These are phyloP conservation scores for Pherbina coryleti DNA, from an alignment of 2,888 invertebrate genomes.

Conservation along the genomic window DNA sequence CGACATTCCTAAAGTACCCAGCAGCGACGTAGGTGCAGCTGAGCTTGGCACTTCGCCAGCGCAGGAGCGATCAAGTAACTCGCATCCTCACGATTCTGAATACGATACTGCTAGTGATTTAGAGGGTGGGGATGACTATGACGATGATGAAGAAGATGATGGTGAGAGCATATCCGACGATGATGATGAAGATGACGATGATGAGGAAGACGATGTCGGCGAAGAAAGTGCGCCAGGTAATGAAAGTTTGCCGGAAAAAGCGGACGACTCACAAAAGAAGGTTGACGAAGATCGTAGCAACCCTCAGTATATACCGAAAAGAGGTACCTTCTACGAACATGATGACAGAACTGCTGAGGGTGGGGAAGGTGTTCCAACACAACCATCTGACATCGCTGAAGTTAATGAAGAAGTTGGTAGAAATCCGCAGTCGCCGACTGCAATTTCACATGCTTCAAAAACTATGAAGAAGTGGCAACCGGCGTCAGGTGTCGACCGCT, in stretches of 20 bases:
- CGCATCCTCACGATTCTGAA: conserved; percentile 69
- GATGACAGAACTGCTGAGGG: conserved; percentile 83
- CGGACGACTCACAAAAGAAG: conserved; percentile 77
- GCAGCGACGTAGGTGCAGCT: conserved; percentile 47
- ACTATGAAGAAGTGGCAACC: conserved; percentile 69
- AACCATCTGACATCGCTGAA: conserved; percentile 53
- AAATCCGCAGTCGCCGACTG: conserved; percentile 58
- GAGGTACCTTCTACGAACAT: conserved; percentile 96
- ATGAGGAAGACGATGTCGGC: conserved; percentile 57
- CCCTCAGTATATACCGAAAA: conserved; percentile 96
- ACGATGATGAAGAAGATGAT: conserved; percentile 58
- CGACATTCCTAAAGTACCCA: conserved; percentile 56
- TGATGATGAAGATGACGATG: conserved; percentile 57
- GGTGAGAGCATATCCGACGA: conserved; percentile 58
- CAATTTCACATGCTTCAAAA: conserved; percentile 65
- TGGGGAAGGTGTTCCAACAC: conserved; percentile 29
- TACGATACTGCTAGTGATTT: conserved; percentile 70
- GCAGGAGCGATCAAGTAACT: conserved; percentile 65
- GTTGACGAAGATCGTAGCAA: conserved; percentile 95
- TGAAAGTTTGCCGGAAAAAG: conserved; percentile 74
- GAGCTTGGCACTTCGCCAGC: conserved; percentile 66
- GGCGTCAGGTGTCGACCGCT: conserved; percentile 74
- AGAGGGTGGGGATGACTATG: conserved; percentile 67
- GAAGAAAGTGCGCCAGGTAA: conserved; percentile 67
- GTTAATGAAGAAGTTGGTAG: conserved; percentile 66